Evolutionary conservation across 2,797 vertebrate genomes (phyloP), one percentile per base, ranked within the genome.

Genomic region (Pygocentrus nattereri): DNA sequence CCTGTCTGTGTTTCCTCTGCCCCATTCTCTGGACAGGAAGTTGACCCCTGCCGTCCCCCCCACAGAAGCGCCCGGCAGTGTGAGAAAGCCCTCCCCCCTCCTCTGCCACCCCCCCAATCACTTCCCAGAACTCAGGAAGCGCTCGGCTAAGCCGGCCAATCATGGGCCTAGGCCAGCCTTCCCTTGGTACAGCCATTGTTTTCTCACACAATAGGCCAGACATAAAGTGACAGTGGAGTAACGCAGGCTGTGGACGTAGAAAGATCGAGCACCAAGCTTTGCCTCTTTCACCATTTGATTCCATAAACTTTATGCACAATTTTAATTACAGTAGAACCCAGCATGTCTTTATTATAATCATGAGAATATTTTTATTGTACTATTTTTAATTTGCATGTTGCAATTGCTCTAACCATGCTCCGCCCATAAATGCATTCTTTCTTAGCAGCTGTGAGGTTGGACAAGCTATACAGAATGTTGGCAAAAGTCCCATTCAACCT

Each of bases 1-100:
- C 96, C 95, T 96, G 92, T 92, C 91, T 94, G 89, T 91, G 92
- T 95, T 96, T 96, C 96, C 96, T 95, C 92, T 93, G 91, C 92
- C 92, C 94, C 90, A 93, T 95, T 96, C 95, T 95, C 89, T 93
- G 85, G 87, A 93, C 94, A 95, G 95, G 95, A 96, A 94, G 92
- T 92, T 93, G 91, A 93, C 92, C 92, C 85, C 89, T 85, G 71
- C 71, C 84, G 69, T 76, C 84, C 76, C 85, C 85, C 89, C 78
- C 38, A 84, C 88, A 38, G 62, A 65, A 81, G 84, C 78, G 88
- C 84, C 80, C 83, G 81, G 85, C 86, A 50, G 85, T 92, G 88
- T 91, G 89, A 90, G 91, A 91, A 91, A 82, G 80, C 81, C 87
- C 88, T 80, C 85, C 87, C 90, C 87, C 86, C 87, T 54, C 54